Evolutionary conservation across 2,797 vertebrate genomes (phyloP), one percentile per base, ranked within the genome.

Genomic region (Nyctalus aviator): DNA sequence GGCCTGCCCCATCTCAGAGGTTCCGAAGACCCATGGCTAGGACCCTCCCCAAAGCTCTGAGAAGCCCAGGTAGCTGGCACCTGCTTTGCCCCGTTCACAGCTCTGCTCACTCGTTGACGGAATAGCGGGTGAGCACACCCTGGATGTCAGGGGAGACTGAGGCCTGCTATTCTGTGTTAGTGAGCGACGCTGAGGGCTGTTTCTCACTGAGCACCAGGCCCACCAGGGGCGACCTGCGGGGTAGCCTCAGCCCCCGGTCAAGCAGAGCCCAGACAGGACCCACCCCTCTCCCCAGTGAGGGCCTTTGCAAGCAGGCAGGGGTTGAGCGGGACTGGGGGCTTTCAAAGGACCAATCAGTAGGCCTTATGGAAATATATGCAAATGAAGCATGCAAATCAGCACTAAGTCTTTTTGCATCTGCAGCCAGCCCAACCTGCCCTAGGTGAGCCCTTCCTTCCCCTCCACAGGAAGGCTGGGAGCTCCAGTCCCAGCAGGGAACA

Each of bases 351-450:
- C 95, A 94, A 94, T 96, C 94, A 75, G 79, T 82, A 68, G 76
- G 30, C 53, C 68, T 84, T 89, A 95, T 93, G 95, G 91, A 97
- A 96, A 97, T 96, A 1, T 78, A 96, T 97, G 95, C 93, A 97
- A 96, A 97, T 95, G 5, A 89, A 77, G 77, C 59, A 95, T 94
- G 95, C 93, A 97, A 97, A 97, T 91, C 68, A 90, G 55, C 86
- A 17, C 79, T 7, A 50, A 91, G 95, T 82, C 96, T 84, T 91
- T 97, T 97, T 97, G 97, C 96, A 94, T 95, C 91, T 89, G 94
- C 94, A 90, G 8, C 91, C 92, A 89, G 71, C 66, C 37, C 2
- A 18, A 55, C 89, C 94, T 95, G 95, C 71, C 91, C 76, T 79
- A 87, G 88, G 92, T 97, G 95, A 94, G 93, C 79, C 17, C 59